Evolutionary conservation across 1,140 invertebrate genomes (phyloP).

Genomic region (Trichomalopsis sarcophagae): DNA sequence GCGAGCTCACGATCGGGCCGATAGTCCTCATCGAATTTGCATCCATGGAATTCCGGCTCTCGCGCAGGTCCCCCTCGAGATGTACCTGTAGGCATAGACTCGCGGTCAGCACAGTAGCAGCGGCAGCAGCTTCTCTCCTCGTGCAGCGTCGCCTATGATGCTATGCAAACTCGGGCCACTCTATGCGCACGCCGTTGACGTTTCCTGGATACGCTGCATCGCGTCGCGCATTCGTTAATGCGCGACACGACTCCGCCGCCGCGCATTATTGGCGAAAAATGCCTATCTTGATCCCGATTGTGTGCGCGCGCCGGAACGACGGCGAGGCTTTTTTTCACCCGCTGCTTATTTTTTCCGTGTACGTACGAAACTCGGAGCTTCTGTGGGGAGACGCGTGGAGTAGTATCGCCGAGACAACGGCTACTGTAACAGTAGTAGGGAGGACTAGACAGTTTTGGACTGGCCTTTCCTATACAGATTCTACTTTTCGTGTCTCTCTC

Average conservation of each 20-base stretch:
- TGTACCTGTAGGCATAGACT: not conserved
- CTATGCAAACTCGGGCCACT: constrained; percentile 46
- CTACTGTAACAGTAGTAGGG: too few species aligned
- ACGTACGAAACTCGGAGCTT: too few species aligned
- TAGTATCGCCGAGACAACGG: too few species aligned
- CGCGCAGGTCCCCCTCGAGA: constrained; percentile 50
- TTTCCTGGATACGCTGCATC: constrained; percentile 55
- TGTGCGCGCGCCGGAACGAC: too few species aligned
- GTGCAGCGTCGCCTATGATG: constrained; percentile 48
- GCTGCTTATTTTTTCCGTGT: constrained; percentile 1
- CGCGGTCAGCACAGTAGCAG: constrained; percentile 20
- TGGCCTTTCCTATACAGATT: too few species aligned
- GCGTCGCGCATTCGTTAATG: constrained; percentile 53
- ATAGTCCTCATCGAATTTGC: constrained; percentile 70
- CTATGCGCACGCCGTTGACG: constrained; percentile 38
- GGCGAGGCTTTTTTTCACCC: not conserved
- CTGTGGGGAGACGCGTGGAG: too few species aligned
- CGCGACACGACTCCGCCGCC: constrained; percentile 45
- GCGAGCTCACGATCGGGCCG: constrained; percentile 67
- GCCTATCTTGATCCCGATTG: constrained; percentile 46
- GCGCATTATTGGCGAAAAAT: constrained; percentile 49
- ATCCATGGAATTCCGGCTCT: constrained; percentile 69
- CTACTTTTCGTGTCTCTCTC: too few species aligned
- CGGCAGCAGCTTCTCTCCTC: constrained; percentile 32
- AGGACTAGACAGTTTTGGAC: too few species aligned